Evolutionary conservation across 2,113 vertebrate species (phyloP).

Genomic region (Acrocephalus arundinaceus): DNA sequence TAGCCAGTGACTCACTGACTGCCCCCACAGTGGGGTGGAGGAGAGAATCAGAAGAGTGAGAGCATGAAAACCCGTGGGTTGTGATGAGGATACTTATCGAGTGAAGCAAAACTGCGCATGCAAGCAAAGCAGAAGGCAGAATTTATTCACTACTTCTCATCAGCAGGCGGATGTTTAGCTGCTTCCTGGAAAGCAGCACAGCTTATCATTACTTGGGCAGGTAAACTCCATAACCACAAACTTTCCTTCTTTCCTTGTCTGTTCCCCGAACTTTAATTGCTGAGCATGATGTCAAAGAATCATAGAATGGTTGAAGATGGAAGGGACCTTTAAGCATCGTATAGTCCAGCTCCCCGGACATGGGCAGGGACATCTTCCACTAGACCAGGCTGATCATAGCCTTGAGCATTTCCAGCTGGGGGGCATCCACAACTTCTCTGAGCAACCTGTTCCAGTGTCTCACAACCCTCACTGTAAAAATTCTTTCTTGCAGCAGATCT

Average conservation of each 20-base stretch:
- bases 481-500: not conserved
- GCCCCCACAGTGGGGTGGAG: not conserved
- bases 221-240: not conserved
- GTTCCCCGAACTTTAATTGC: not conserved
- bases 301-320: not conserved
- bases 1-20: not conserved
- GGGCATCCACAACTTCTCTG: not conserved
- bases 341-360: not conserved
- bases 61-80: not conserved
- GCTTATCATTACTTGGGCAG: not conserved
- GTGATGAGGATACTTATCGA: not conserved
- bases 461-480: not conserved
- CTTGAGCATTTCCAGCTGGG: not conserved
- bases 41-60: not conserved
- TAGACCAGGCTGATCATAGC: not conserved
- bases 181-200: not conserved
- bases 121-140: not conserved
- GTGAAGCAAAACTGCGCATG: not conserved
- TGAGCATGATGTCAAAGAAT: not conserved
- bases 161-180: not conserved
- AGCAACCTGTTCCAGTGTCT: not conserved
- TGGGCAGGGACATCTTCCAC: not conserved
- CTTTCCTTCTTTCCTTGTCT: not conserved
- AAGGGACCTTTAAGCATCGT: rapidly evolving
- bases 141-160: not conserved